Evolutionary conservation across 2,888 invertebrate species (phyloP), one percentile per base, ranked within the genome.

Genomic region (Danaus chrysippus): DNA sequence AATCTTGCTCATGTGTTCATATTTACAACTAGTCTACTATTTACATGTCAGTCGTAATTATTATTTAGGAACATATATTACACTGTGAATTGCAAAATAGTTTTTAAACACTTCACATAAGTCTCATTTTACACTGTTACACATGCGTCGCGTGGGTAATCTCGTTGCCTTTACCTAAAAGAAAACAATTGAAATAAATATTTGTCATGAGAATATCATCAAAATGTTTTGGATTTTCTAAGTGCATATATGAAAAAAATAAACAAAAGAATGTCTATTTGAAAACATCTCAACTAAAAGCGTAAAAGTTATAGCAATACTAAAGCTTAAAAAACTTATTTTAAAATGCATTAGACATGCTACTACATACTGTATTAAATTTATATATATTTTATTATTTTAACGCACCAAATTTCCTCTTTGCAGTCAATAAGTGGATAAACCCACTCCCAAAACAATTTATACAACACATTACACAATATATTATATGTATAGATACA

Each of bases 111-210:
- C 42, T 54, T 62, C 58, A 61, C 61, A 64, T 58, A 67, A 65
- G 63, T 62, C 17, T 63, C 44, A 66, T 60, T 66, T 71, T 72
- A 76, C 69, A 77, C 77, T 70, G 71, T 76, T 87, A 89, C 70
- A 89, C 89, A 69, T 88, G 87, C 61, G 88, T 89, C 41, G 81
- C 89, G 69, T 86, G 88, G 1, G 85, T 73, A n/a, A 85, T 77
- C 67, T 81, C 83, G 61, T 73, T 80, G 59, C 81, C 78, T 68
- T 81, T 87, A 82, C 87, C 89, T 89, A 86, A 68, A 77, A 86
- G 76, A 80, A 79, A 73, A 54, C 11, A 10, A 17, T n/a, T 17
- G 15, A 10, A 10, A 9, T 49, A 49, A 49, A 49, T n/a, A n/a
- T 34, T 34, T 5, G 8, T 34, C 2, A 34, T 34, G 23, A 34